phyloP scores from a whole-genome alignment of 2,888 invertebrate species.

The Mantis religiosa region DNA sequence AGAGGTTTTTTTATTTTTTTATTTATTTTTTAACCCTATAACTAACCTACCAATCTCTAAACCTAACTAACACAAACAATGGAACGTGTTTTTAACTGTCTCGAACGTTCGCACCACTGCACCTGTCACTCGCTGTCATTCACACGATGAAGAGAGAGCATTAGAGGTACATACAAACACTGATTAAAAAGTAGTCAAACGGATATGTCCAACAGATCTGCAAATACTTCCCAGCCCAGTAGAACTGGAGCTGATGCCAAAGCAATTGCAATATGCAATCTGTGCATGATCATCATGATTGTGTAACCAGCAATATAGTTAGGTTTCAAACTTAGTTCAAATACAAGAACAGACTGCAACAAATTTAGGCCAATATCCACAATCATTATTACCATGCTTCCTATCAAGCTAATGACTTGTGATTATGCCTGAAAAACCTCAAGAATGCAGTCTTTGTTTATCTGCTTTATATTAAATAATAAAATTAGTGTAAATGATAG shows the following conservation, averaged over 20 bases:
- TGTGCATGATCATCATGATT: not conserved
- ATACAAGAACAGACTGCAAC: not conserved
- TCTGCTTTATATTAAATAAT: not conserved
- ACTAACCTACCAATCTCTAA: conserved; percentile 24
- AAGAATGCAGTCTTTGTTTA: not conserved
- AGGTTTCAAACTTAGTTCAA: not conserved
- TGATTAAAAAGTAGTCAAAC: conserved; percentile 28
- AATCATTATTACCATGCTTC: not conserved
- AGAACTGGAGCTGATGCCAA: not conserved
- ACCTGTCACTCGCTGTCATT: conserved; percentile 24
- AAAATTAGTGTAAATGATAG: not conserved
- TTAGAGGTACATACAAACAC: conserved; percentile 28
- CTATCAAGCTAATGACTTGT: not conserved
- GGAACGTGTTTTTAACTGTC: conserved; percentile 19
- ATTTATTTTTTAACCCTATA: conserved; percentile 2
- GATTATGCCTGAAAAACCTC: not conserved
- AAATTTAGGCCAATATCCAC: not conserved
- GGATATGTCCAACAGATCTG: conserved; percentile 31
- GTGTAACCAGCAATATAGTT: not conserved
- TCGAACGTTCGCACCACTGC: conserved; percentile 13
- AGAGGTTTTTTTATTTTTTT: not conserved
- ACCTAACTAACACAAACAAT: conserved; percentile 21
- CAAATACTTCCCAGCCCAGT: conserved; percentile 5
- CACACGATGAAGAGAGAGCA: conserved; percentile 30
- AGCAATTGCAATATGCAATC: not conserved